Evolutionary conservation across 2,797 vertebrate species (phyloP).

Genomic region (Parambassis ranga): DNA sequence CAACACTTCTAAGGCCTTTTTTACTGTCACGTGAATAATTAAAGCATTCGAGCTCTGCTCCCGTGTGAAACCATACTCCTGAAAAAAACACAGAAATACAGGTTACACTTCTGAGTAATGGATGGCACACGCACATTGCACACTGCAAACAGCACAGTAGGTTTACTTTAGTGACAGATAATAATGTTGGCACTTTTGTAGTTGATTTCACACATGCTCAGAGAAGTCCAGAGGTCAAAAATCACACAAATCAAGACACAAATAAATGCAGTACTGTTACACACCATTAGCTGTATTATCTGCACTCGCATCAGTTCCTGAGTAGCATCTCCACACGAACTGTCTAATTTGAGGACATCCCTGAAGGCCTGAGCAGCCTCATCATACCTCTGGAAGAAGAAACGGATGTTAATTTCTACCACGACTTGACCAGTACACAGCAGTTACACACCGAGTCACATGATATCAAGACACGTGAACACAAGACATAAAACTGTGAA

Average conservation of each 20-base stretch:
- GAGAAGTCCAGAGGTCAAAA: no score
- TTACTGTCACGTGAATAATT: slow-evolving; percentile 77
- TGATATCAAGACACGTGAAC: no score
- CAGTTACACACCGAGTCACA: no score
- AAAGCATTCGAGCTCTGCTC: slow-evolving; percentile 82
- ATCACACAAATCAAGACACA: no score
- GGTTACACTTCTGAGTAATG: no score
- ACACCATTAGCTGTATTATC: slow-evolving; percentile 76
- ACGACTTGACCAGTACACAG: no score
- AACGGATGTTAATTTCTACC: no score
- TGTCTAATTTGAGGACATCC: slow-evolving; percentile 78
- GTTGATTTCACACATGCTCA: no score
- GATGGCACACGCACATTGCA: no score
- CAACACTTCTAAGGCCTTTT: slow-evolving; percentile 72
- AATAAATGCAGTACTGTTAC: not conserved
- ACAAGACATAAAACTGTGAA: not conserved
- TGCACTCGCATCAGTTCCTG: slow-evolving; percentile 81
- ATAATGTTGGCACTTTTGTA: no score
- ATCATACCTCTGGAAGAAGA: slow-evolving; percentile 76
- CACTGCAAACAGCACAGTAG: no score
- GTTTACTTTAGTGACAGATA: no score
- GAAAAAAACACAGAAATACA: slow-evolving; percentile 10
- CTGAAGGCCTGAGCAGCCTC: slow-evolving; percentile 81
- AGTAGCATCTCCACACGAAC: slow-evolving; percentile 76
- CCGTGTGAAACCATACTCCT: slow-evolving; percentile 75